Evolutionary conservation across 2,888 invertebrate genomes (phyloP), one percentile per base, ranked within the genome.

Genomic region (Acanthacorydalis orientalis): DNA sequence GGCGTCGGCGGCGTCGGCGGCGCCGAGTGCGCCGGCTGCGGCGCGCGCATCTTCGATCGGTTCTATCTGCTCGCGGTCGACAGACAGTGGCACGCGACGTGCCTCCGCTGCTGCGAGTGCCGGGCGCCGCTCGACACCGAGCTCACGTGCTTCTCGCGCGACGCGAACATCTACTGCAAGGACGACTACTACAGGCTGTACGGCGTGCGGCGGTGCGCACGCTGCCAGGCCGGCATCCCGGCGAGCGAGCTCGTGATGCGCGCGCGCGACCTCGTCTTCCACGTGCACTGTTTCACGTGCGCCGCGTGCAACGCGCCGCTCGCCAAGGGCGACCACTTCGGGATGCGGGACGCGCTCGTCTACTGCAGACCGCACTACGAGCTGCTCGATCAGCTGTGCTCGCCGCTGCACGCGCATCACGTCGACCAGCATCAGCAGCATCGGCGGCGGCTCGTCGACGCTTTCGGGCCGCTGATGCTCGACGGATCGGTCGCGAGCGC

Each of bases 151-250:
- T 93, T 90, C 65, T 82, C 87, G 9, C 72, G 88, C 53, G 88
- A 90, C 58, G 88, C 89, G 47, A 83, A 83, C 63, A 90, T 92
- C 57, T 92, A 88, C 68, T 93, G 92, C 74, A 90, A 90, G 63
- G 89, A 90, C 59, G 92, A 93, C 66, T 93, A 92, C 64, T 89
- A 87, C 69, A 92, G 92, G 64, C 68, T 88, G 61, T 92, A 89
- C 64, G 86, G 85, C 54, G 82, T 85, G 53, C 80, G 86, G 57
- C 76, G 88, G 50, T 91, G 91, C 65, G 82, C 84, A 8, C 77
- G 90, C 43, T 93, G 92, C 60, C 82, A 82, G 31, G 77, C 81
- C 45, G 85, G 85, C 7, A 88, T 93, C 59, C 80, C 84, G 8
- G 81, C 88, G 38, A 83, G 84, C 57, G 91, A 92, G 68, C 70